Evolutionary conservation across 2,888 invertebrate species (phyloP), one percentile per base, ranked within the genome.

Genomic region (Actias luna): DNA sequence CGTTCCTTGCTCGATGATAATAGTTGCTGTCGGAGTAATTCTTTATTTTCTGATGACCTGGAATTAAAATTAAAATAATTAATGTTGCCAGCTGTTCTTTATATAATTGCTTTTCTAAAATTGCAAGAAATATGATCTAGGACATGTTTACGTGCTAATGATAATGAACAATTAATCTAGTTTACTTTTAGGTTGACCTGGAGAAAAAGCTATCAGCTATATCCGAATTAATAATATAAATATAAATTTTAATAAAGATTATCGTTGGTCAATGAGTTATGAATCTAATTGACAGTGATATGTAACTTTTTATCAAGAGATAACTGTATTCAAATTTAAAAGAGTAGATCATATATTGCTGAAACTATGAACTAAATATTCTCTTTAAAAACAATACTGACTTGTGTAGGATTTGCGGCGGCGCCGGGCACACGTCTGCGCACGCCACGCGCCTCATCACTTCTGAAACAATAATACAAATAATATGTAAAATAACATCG

Each of bases 381-480:
- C 3, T 25, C 12, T 12, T 33, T 8, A 33, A 33, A 12, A 50
- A 2, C 22, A 50, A n/a, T 29, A 55, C 55, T 29, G 7, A 31
- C 55, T 60, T 62, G 27, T 60, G 64, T 55, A 59, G 61, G 55
- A 29, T 55, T 50, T 73, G 78, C 62, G 82, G 80, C 75, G 87
- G 88, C 76, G 88, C 83, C 71, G 88, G 86, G 66, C 88, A 86
- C 75, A 85, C 89, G 83, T 88, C 89, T 75, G 85, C 91, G 81
- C 90, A 90, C 83, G 88, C 87, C 82, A 83, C 89, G 77, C 90
- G 90, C 80, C 92, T 92, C 92, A 92, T 92, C 83, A 90, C 91
- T 90, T 92, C 92, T 92, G 89, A 16, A 90, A 92, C 88, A 85
- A 84, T 3, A 65, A 36, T 31, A 10, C 42, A 42, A 18, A 18